phyloP scores from a whole-genome alignment of 1,140 invertebrate species.

The Bombus fervidus region DNA sequence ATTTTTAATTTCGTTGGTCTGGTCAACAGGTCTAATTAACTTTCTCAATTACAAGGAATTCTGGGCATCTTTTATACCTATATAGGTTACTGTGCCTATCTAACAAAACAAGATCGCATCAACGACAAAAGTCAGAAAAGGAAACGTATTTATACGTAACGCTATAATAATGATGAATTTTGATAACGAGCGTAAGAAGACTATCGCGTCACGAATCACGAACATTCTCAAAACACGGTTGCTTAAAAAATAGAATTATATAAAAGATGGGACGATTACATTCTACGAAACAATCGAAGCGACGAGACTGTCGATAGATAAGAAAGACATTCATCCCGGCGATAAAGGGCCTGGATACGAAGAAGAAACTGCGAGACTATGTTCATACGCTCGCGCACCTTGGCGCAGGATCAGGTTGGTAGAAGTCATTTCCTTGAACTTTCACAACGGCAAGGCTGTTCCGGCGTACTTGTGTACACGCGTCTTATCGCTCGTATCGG shows the following conservation, averaged over 20 bases:
- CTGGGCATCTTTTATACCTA: too few species aligned
- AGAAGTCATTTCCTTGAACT: conserved; percentile 32
- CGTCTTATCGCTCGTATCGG: conserved; percentile 49
- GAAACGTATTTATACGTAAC: too few species aligned
- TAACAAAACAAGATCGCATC: too few species aligned
- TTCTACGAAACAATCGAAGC: conserved; percentile 19
- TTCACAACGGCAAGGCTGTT: background rate
- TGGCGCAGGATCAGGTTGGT: background rate
- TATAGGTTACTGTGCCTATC: too few species aligned
- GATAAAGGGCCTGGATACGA: conserved; percentile 22
- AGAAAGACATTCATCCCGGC: background rate
- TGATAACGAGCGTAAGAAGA: too few species aligned
- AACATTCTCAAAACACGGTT: background rate
- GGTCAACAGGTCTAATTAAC: too few species aligned
- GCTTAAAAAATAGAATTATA: background rate
- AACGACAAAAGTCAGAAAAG: too few species aligned
- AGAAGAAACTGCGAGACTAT: background rate
- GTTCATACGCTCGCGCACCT: background rate
- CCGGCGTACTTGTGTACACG: conserved; percentile 29
- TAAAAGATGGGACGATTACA: background rate
- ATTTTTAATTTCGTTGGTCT: too few species aligned
- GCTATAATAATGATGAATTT: fast-evolving
- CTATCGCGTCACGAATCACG: too few species aligned
- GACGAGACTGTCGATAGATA: conserved; percentile 27
- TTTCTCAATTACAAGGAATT: too few species aligned